Percentiles rank a stretch among this genome's conserved stretches.
Evolutionary conservation across 2,113 vertebrate genomes (phyloP).

Genomic region (Melierax canorus): DNA sequence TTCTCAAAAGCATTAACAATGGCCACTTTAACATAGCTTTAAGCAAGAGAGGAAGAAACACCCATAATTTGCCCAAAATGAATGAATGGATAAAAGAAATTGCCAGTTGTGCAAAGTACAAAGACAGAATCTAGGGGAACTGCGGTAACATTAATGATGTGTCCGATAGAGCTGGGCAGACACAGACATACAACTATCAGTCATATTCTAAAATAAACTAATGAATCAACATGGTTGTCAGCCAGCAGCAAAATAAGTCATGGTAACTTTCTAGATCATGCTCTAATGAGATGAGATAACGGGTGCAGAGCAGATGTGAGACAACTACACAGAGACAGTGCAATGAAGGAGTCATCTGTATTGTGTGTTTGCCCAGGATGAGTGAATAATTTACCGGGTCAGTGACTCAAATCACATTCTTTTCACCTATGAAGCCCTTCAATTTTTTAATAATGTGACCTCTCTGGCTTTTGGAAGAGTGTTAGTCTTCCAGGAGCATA

Average conservation of each 20-base stretch:
- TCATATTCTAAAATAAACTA: not conserved
- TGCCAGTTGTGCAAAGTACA: not conserved
- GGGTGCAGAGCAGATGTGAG: not conserved
- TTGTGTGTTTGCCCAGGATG: not conserved
- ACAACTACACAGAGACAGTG: not conserved
- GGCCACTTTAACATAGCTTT: not conserved
- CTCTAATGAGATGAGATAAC: not conserved
- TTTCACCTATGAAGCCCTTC: not conserved
- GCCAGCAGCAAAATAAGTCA: not conserved
- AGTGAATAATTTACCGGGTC: not conserved
- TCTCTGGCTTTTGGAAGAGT: not conserved
- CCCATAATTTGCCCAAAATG: not conserved
- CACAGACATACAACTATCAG: not conserved
- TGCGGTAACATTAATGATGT: not conserved
- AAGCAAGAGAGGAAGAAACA: not conserved
- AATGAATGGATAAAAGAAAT: not conserved
- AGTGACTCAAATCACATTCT: not conserved
- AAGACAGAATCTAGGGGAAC: not conserved
- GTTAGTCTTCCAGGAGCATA: not conserved
- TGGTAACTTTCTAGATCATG: not conserved
- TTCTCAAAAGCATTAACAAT: not conserved
- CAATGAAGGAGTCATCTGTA: not conserved
- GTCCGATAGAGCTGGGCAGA: not conserved
- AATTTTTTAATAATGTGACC: not conserved
- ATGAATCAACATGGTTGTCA: not conserved